These are phyloP conservation scores for Nibea coibor DNA, from an alignment of 2,113 vertebrate genomes.

Conservation along the genomic window DNA sequence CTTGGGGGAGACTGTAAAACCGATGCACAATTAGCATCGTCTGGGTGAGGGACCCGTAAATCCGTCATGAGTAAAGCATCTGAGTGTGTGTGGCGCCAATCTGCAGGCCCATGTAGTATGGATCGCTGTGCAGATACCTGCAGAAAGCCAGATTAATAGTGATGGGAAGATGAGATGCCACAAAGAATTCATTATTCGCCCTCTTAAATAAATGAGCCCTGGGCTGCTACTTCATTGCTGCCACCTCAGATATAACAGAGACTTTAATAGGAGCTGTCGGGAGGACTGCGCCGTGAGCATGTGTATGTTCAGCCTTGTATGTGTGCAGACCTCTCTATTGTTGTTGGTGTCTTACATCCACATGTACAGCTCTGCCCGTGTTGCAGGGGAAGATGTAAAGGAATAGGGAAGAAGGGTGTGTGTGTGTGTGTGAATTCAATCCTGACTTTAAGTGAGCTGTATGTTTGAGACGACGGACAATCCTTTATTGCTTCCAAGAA, in stretches of 20 bases:
- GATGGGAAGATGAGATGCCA: constrained; percentile 77
- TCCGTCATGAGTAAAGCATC: constrained; percentile 2
- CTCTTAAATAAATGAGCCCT: constrained; percentile 77
- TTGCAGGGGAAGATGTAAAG: not conserved
- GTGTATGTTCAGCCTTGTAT: not conserved
- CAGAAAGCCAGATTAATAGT: constrained; percentile 69
- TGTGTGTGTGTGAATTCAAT: constrained; percentile 29
- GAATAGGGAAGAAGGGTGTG: not conserved
- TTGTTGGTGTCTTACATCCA: constrained; percentile 8
- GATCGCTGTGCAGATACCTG: constrained; percentile 53
- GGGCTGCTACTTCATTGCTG: constrained; percentile 65
- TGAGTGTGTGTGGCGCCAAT: constrained; percentile 13
- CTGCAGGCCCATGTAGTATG: constrained; percentile 15
- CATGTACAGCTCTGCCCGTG: not conserved
- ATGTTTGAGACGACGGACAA: constrained; percentile 15
- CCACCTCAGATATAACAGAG: constrained; percentile 57
- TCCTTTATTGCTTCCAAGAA: constrained; percentile 61
- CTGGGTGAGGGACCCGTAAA: constrained; percentile 29
- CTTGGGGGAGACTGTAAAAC: constrained; percentile 30
- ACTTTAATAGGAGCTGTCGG: constrained; percentile 67
- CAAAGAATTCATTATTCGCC: constrained; percentile 76
- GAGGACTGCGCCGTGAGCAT: constrained; percentile 7
- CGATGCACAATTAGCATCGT: constrained; percentile 43
- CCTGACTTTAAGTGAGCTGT: constrained; percentile 28
- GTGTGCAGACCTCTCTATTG: not conserved